Conservation (phyloP, 2,113 vertebrate species). For the Stigmatopora nigra region DNA sequence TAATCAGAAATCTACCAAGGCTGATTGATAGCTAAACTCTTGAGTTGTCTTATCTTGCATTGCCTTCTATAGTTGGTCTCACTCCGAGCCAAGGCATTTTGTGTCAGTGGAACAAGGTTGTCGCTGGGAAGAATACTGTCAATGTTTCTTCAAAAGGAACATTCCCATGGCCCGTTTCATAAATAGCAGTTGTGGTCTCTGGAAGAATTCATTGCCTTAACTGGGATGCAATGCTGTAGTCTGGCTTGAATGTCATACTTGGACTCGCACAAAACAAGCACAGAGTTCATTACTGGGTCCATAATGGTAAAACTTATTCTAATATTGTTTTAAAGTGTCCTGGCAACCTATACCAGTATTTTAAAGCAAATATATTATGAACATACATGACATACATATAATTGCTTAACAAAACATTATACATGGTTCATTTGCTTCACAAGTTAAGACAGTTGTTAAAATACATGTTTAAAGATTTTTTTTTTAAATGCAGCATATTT, state of each 20-base stretch:
- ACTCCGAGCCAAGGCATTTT: not conserved
- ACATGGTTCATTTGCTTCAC: not conserved
- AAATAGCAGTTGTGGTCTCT: conserved; percentile 12
- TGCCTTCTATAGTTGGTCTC: not conserved
- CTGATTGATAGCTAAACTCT: conserved; percentile 16
- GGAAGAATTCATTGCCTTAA: conserved; percentile 3
- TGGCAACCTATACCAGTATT: not conserved
- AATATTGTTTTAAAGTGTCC: not conserved
- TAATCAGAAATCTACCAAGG: conserved; percentile 4
- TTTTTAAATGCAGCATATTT: not conserved
- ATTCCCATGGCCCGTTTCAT: conserved; percentile 6
- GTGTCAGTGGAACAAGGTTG: not conserved
- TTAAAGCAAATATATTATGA: not conserved
- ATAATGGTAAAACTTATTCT: not conserved
- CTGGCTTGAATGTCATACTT: conserved; percentile 6
- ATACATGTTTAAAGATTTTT: no score
- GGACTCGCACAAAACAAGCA: not conserved
- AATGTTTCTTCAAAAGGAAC: conserved; percentile 10
- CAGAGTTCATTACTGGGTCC: not conserved
- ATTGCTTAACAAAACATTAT: not conserved
- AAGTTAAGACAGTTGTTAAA: not conserved
- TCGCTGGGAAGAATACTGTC: not conserved
- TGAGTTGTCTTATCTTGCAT: not conserved
- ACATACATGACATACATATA: not conserved
- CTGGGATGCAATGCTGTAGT: conserved; percentile 2